Base-by-base conservation (phyloP, 2,888 invertebrate genomes). In the Nasonovia ribisnigri region DNA sequence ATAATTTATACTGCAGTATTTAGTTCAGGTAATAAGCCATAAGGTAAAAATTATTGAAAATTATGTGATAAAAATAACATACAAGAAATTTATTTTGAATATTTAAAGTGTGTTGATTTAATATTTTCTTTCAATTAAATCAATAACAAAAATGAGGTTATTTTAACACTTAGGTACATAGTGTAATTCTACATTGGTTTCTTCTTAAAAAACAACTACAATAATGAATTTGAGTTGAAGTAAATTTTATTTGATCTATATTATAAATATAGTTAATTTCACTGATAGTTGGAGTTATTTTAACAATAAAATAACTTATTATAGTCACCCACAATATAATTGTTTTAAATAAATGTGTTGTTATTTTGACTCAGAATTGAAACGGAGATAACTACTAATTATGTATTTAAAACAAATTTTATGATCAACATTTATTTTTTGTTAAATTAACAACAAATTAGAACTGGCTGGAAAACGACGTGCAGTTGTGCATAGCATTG, bases 401-500 rank as follows among this genome's bases (percentile, higher is more conserved):
- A 48, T 48, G 16, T 84, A 87, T 48, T 87, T 87, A 87, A n/a
- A 87, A 87, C n/a, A n/a, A 48, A 87, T 48, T 0, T 13, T 87
- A 48, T 48, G 48, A 87, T 48, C 48, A 87, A 87, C 86, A 87
- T 87, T 87, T 48, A 48, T 48, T 87, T 48, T 48, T 87, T 87
- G 86, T 86, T 86, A 87, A 87, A 87, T 87, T 87, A 16, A 87
- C 86, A 48, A 48, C 29, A 48, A 87, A 87, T 48, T 87, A n/a
- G 86, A n/a, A 87, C 46, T 87, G 86, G 86, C 48, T 87, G 86
- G 86, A 87, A 87, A 87, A 87, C 48, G 86, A 87, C 86, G 48
- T 48, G 86, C 46, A 87, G 46, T 86, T 86, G 46, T 46, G 86
- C 86, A 46, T 46, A 86, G 3, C 86, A 86, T 86, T 86, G 86